Evolutionary conservation across 1,140 invertebrate species (phyloP), one percentile per base, ranked within the genome.

Genomic region (Paramacrobiotus metropolitanus): DNA sequence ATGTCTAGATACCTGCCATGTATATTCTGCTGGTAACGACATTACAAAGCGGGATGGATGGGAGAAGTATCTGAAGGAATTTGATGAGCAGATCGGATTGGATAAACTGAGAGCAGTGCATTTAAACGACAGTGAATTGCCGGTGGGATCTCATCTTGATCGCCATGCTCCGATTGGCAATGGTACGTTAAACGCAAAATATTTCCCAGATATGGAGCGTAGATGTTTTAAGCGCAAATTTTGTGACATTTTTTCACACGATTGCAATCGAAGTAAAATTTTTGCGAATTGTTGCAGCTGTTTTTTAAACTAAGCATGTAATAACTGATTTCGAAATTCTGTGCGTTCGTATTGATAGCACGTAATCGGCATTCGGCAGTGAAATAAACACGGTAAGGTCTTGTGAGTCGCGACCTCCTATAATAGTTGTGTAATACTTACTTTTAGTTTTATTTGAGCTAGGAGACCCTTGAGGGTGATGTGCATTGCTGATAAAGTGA

Each of bases 1-100:
- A 21, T 78, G 77, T 65, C 62, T 78, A 21, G 77, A 78, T 65
- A 78, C 77, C 0, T 78, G 77, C 66, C 77, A 78, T 68, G 75
- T 76, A 24, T 77, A 76, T 69, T 77, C 77, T 64, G 77, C 77
- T 62, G 76, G 76, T 77, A 66, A 63, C 59, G 21, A 31, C 28
- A 21, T 78, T 21, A 66, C 71, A 9, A 70, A 68, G 24, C 64
- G 70, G 30, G 63, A 70, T 48, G 73, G 72, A 0, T 78, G 73
- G 64, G 62, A 75, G 21, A 60, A 68, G 29, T 71, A 74, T 62
- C 69, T 77, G 65, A 62, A 68, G 15, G 71, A 77, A 44, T 78
- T 79, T 68, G 75, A 74, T 1, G 65, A 67, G 28, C 69, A 73
- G 45, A 68, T 79, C 66, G 77, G 77, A 2, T 70, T 75, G 30